phyloP scores from a whole-genome alignment of 2,113 vertebrate species.

The Mormyrus lacerda region DNA sequence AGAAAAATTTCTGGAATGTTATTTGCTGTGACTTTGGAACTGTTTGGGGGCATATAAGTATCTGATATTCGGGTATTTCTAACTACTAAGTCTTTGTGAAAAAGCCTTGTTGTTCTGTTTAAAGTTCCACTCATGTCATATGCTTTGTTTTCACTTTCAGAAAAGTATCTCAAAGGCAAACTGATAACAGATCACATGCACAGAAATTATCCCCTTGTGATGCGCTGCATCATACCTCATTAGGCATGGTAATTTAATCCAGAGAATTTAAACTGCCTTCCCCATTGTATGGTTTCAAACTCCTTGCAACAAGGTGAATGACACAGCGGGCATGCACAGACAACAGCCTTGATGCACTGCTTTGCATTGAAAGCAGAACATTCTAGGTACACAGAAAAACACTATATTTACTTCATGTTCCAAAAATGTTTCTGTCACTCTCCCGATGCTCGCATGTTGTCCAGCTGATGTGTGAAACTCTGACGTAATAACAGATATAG shows the following conservation, averaged over 20 bases:
- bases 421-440: not conserved
- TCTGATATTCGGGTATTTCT: not conserved
- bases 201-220: not conserved
- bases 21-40: not conserved
- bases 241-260: not conserved
- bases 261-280: not conserved
- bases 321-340: not conserved
- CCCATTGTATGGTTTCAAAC: not conserved
- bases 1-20: not conserved
- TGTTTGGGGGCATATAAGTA: not conserved
- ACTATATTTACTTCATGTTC: not conserved
- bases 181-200: not conserved
- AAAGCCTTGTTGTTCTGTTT: not conserved
- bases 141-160: not conserved
- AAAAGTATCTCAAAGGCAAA: not conserved
- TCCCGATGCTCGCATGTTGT: not conserved
- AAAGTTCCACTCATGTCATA: not conserved
- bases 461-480: not conserved
- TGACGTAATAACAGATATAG: not conserved
- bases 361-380: not conserved
- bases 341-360: not conserved
- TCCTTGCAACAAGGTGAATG: not conserved
- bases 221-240: not conserved
- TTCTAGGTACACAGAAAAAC: no score
- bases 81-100: not conserved